Conservation (phyloP, 1,140 invertebrate genomes). For the Marisa cornuarietis region DNA sequence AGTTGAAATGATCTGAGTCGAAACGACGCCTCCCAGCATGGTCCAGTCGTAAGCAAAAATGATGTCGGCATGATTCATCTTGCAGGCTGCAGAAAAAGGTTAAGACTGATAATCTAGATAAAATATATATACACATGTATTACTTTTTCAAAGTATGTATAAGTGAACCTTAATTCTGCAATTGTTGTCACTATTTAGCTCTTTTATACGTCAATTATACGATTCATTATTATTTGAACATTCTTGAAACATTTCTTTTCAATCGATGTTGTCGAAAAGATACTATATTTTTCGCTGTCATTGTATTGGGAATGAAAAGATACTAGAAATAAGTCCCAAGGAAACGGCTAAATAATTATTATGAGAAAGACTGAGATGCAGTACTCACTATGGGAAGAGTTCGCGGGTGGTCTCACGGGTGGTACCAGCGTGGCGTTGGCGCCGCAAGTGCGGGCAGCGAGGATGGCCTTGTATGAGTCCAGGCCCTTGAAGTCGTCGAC, state of each 20-base stretch:
- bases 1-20: conserved; percentile 17
- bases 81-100: conserved; percentile 8
- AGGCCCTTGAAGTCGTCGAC: conserved; percentile 44
- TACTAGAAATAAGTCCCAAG: neutral
- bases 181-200: neutral
- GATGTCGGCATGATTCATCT: conserved; percentile 13
- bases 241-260: neutral
- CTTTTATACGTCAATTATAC: neutral
- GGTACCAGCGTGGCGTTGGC: neutral
- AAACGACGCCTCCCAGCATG: conserved; percentile 7
- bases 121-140: neutral
- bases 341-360: neutral
- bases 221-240: neutral
- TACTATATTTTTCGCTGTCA: neutral
- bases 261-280: neutral
- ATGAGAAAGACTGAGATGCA: neutral
- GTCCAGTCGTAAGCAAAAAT: conserved; percentile 18
- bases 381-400: neutral
- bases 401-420: conserved; percentile 1
- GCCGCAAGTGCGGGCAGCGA: conserved; percentile 29
- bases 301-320: neutral
- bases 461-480: conserved; percentile 31
- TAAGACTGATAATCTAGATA: neutral
- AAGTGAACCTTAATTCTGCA: neutral
- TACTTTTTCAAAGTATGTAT: neutral